Evolutionary conservation across 2,888 invertebrate species (phyloP), one percentile per base, ranked within the genome.

Genomic region (Stenurella melanura): DNA sequence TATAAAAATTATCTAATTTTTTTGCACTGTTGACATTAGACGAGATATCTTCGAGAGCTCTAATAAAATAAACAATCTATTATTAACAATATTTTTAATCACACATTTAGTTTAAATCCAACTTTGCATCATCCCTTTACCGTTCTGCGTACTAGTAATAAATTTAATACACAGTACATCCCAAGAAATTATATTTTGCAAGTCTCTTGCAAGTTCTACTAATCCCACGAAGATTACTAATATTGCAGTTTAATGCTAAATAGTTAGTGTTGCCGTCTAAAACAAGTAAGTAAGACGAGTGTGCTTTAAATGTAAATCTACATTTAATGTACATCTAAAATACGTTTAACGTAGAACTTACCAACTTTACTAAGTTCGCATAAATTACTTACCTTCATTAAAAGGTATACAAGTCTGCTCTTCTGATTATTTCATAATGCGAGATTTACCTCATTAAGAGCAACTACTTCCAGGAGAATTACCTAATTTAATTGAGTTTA

Each of bases 171-270:
- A 50, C 50, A 17, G 50, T 15, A n/a, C 12, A 50, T 7, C 15
- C 4, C n/a, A n/a, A n/a, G n/a, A 1, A 4, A 50, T 50, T 50
- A 50, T n/a, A 50, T 50, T 50, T 4, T 5, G n/a, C n/a, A 50
- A 50, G 50, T 15, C n/a, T 50, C 50, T n/a, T n/a, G 0, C 6
- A 50, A n/a, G n/a, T 50, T 50, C 15, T 50, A 50, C 15, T 50
- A 50, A 3, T 0, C n/a, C 6, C n/a, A n/a, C 3, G 15, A 50
- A 50, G 50, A 50, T 50, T 50, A 50, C 50, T n/a, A 17, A 50
- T 50, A 50, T 50, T 50, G 50, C n/a, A 50, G 50, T 50, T n/a
- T 50, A 50, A 50, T 50, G 50, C 50, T 50, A 50, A 50, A 12
- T 50, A 50, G 50, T 50, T 50, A 50, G 50, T 50, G n/a, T n/a